phyloP scores from a whole-genome alignment of 2,113 vertebrate genomes.

The Heterochromis multidens region DNA sequence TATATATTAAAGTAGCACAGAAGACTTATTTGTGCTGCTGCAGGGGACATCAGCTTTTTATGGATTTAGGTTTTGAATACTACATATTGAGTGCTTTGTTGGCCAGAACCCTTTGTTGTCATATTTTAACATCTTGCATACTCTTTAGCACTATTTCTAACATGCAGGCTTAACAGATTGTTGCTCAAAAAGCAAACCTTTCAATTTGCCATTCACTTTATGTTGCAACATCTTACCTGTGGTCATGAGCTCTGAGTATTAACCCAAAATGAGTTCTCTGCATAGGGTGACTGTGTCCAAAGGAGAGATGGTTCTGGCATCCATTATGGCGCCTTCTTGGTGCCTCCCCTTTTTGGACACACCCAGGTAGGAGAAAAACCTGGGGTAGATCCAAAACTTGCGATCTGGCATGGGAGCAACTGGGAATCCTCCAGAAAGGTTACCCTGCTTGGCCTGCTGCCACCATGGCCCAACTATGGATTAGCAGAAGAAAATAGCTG shows the following conservation, averaged over 20 bases:
- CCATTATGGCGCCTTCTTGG: background rate
- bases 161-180: background rate
- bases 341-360: background rate
- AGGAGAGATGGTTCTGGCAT: background rate
- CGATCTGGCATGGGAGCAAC: background rate
- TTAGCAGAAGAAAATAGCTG: background rate
- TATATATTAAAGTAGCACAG: too few species aligned
- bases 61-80: background rate
- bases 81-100: background rate
- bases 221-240: background rate
- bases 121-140: background rate
- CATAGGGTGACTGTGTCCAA: background rate
- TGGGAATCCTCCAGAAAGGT: background rate
- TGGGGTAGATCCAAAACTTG: background rate
- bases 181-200: background rate
- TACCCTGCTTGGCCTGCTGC: background rate
- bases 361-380: background rate
- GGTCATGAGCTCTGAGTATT: background rate
- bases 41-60: background rate
- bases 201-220: background rate
- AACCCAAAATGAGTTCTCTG: background rate
- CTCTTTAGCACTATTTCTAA: background rate
- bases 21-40: background rate
- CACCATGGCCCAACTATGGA: background rate
- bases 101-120: background rate